Evolutionary conservation across 2,113 vertebrate genomes (phyloP).

Genomic region (Melanotaenia duboulayi): DNA sequence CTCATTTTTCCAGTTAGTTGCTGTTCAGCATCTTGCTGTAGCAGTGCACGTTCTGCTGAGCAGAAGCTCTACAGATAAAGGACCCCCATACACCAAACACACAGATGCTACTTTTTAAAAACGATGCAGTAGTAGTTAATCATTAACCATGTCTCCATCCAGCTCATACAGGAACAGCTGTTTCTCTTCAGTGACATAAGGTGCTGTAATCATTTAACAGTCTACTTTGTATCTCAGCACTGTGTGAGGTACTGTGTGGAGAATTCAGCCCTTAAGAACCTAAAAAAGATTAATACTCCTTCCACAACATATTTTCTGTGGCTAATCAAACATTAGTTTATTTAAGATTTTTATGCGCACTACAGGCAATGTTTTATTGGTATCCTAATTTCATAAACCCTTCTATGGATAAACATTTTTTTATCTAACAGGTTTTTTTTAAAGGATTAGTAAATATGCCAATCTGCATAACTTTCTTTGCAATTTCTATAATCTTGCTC

Average conservation of each 20-base stretch:
- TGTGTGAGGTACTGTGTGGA: background rate
- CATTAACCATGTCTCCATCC: slow-evolving; percentile 21
- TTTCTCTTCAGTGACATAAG: slow-evolving; percentile 8
- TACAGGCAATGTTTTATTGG: background rate
- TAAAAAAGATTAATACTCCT: background rate
- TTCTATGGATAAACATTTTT: background rate
- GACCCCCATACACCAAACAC: slow-evolving; percentile 4
- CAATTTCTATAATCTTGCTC: background rate
- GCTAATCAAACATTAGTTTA: too few relatives aligned
- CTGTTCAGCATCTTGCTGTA: slow-evolving; percentile 10
- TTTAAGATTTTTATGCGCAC: background rate
- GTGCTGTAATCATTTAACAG: background rate
- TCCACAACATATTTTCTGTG: background rate
- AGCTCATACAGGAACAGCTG: background rate
- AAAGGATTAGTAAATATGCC: background rate
- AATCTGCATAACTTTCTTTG: background rate
- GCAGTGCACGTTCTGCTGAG: background rate
- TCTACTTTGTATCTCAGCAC: background rate
- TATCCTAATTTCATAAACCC: background rate
- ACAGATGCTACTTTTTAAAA: background rate
- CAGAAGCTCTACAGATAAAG: background rate
- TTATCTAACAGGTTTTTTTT: too few relatives aligned
- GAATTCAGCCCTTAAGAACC: background rate
- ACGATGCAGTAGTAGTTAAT: background rate
- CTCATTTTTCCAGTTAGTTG: slow-evolving; percentile 14